phyloP scores from a whole-genome alignment of 1,140 invertebrate species.

The Zelostemma sp. region DNA sequence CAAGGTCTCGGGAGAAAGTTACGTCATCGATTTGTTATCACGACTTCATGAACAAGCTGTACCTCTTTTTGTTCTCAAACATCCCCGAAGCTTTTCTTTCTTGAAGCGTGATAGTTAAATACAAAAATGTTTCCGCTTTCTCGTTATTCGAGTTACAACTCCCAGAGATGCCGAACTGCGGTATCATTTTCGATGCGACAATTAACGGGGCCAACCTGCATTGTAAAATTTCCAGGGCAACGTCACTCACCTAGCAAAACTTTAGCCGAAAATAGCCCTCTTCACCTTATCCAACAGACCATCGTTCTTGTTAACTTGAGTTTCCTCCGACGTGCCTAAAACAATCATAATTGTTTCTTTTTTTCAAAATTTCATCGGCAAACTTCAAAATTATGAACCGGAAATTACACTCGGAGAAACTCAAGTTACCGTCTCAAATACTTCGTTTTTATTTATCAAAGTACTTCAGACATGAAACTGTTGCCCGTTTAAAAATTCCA shows the following conservation, averaged over 20 bases:
- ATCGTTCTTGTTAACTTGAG: conserved; percentile 68
- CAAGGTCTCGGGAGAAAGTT: no score
- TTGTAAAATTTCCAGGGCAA: conserved; percentile 16
- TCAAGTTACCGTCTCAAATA: conserved; percentile 56
- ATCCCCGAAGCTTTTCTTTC: conserved; percentile 75
- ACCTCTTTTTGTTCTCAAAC: conserved; percentile 4
- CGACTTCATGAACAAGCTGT: not conserved
- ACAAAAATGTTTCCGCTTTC: not conserved
- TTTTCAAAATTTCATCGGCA: not conserved
- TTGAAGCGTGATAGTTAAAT: conserved; percentile 61
- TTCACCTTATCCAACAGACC: conserved; percentile 76
- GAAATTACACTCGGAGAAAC: conserved; percentile 55
- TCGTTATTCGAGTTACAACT: no score
- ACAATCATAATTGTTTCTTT: conserved; percentile 46
- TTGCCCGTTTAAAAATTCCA: no score
- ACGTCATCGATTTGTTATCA: not conserved
- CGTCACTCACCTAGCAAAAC: conserved; percentile 43
- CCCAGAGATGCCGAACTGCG: no score
- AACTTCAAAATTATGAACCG: not conserved
- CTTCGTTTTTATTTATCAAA: no score
- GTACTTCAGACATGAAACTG: no score
- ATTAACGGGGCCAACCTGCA: conserved; percentile 11
- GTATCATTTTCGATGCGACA: conserved; percentile 2
- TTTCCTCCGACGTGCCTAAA: conserved; percentile 68
- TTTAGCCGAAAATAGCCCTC: conserved; percentile 76